Evolutionary conservation across 2,888 invertebrate genomes (phyloP), one percentile per base, ranked within the genome.

Genomic region (Argyresthia goedartella): DNA sequence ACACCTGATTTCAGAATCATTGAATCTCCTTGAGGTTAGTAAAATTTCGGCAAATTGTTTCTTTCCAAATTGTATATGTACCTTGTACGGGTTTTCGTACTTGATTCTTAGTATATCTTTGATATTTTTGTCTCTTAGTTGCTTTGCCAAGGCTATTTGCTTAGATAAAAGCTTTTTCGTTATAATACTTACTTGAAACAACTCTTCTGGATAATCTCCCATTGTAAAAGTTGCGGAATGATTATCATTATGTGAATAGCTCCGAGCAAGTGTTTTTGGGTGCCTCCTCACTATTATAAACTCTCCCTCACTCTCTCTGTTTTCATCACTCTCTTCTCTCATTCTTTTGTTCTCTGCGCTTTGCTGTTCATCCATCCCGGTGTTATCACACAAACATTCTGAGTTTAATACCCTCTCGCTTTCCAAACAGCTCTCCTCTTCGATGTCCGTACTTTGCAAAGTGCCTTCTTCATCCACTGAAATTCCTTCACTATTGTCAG

Each of bases 1-100:
- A 1, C 45, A 44, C 49, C 49, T 54, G 47, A 48, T 55, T 6
- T 49, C 55, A 25, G 51, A 13, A 14, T 51, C 47, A 1, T 9
- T 48, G 42, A 56, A 48, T n/a, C 42, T 46, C 42, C 50, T 9
- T 16, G 41, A 42, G 1, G 4, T n/a, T 2, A 54, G 41, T 0
- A 58, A 46, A 8, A 46, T 52, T 9, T 53, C 50, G 0, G 53
- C 51, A 34, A 36, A 44, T 14, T 10, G 11, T 36, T 54, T 52
- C 10, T 36, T 50, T 8, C 50, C 48, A 52, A 58, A 56, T 7
- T 51, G 35, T 0, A 58, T 15, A 6, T 52, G n/a, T 0, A 55
- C 13, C 49, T 53, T 55, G 46, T 42, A 56, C 4, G 54, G 51
- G 25, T 57, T 57, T 8, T 49, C 33, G 41, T 54, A 57, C 36